phyloP scores from a whole-genome alignment of 2,113 vertebrate genomes.

The Paradisaea rubra region DNA sequence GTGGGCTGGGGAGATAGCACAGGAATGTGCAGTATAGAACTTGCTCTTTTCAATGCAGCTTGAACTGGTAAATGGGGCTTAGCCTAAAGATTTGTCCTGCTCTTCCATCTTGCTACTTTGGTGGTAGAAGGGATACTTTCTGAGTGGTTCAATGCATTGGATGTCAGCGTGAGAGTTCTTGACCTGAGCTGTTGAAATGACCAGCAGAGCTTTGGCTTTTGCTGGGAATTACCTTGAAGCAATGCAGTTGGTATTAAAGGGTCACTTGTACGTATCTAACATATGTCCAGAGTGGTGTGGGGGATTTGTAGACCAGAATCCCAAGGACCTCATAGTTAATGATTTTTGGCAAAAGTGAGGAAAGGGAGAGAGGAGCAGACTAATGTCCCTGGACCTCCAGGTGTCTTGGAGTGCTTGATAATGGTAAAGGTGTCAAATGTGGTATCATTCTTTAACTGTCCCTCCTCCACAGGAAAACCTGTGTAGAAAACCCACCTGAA shows the following conservation, averaged over 20 bases:
- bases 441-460: not conserved
- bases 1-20: not conserved
- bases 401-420: not conserved
- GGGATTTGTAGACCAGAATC: not conserved
- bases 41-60: not conserved
- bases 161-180: rapidly evolving
- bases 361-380: not conserved
- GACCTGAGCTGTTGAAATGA: not conserved
- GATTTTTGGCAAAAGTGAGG: not conserved
- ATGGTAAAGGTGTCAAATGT: not conserved
- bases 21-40: not conserved
- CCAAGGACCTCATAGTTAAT: not conserved
- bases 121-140: not conserved
- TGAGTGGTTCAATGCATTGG: not conserved
- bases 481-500: not conserved
- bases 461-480: not conserved
- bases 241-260: not conserved
- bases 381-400: not conserved
- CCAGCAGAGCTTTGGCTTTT: not conserved
- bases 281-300: not conserved
- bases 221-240: not conserved
- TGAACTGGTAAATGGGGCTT: not conserved
- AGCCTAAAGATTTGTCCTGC: not conserved
- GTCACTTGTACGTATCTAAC: rapidly evolving
- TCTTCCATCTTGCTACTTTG: not conserved